These are phyloP conservation scores for Narcine bancroftii DNA, from an alignment of 2,113 vertebrate species.

Conservation along the genomic window DNA sequence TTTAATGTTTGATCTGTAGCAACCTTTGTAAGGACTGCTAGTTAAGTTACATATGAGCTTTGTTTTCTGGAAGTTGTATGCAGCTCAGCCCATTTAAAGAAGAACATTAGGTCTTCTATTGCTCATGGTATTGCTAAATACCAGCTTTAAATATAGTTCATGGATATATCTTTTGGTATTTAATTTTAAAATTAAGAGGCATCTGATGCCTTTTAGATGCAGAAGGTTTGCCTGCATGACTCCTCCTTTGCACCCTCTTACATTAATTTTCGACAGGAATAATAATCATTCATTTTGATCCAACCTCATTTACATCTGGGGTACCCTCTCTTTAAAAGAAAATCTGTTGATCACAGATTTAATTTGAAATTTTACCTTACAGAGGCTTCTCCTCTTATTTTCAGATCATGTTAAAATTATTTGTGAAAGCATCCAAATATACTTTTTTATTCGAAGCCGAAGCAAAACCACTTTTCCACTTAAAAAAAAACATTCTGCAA, in stretches of 20 bases:
- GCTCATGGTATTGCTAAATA: neutral
- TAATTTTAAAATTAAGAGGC: too few species aligned
- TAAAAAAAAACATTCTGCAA: neutral
- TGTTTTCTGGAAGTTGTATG: neutral
- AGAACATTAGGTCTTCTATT: neutral
- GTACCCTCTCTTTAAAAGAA: neutral
- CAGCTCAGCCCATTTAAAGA: neutral
- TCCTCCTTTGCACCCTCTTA: neutral
- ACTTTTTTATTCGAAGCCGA: neutral
- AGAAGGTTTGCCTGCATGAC: neutral
- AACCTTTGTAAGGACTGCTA: neutral
- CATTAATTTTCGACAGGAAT: neutral
- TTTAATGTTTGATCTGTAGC: neutral
- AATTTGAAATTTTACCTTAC: neutral
- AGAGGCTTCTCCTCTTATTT: neutral
- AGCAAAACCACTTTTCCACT: neutral
- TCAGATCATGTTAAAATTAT: neutral
- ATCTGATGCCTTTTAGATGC: neutral
- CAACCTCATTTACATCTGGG: neutral
- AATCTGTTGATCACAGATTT: neutral
- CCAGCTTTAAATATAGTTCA: neutral
- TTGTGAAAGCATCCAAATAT: neutral
- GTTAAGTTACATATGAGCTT: neutral
- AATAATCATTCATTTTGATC: neutral
- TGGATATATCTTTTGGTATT: neutral